Conservation (phyloP, 2,113 vertebrate species). For the Leucoraja erinaceus region DNA sequence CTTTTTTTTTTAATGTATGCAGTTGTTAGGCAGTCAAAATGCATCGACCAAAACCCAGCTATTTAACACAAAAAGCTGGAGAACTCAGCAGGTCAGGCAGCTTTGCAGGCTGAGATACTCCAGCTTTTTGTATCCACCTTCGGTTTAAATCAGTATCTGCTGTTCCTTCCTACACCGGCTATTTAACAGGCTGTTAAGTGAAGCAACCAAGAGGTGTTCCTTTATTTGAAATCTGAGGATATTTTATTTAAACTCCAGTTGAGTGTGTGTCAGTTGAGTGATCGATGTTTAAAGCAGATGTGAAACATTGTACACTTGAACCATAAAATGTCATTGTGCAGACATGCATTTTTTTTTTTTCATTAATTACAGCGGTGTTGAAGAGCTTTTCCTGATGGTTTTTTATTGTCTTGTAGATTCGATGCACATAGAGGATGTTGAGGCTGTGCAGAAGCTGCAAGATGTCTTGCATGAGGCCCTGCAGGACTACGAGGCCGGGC, state of each 20-base stretch:
- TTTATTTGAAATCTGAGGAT: background rate
- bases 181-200: background rate
- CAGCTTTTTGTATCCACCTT: too few relatives aligned
- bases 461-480: slow-evolving; percentile 95
- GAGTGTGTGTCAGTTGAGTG: background rate
- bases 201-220: background rate
- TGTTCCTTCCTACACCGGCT: too few relatives aligned
- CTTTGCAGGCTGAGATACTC: too few relatives aligned
- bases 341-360: background rate
- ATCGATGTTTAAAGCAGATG: background rate
- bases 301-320: background rate
- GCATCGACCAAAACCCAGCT: too few relatives aligned
- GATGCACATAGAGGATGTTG: slow-evolving; percentile 98
- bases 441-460: slow-evolving; percentile 96
- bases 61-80: background rate
- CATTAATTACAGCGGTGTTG: background rate
- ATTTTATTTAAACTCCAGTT: background rate
- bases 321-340: background rate
- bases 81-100: too few relatives aligned
- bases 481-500: slow-evolving; percentile 91
- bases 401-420: slow-evolving; percentile 68
- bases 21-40: background rate
- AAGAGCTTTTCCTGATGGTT: slow-evolving; percentile 11
- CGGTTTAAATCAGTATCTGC: too few relatives aligned
- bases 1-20: background rate